Evolutionary conservation across 2,888 invertebrate species (phyloP).

Genomic region (Sepiola atlantica): DNA sequence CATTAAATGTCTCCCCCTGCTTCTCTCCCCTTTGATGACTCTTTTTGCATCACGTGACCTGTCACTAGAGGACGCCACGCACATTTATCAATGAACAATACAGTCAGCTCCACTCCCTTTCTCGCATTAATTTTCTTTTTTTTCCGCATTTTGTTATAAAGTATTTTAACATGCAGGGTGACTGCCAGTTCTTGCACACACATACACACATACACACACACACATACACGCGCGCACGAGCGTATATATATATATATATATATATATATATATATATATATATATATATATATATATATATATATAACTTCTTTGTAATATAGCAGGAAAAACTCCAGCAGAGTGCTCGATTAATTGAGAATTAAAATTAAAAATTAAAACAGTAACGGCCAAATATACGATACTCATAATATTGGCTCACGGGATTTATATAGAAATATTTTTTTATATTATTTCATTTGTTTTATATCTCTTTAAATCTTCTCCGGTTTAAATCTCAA

Average conservation of each 20-base stretch:
- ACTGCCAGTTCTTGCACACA: background rate
- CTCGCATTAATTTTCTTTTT: background rate
- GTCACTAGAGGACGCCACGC: background rate
- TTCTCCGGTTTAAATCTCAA: too few relatives aligned
- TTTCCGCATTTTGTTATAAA: background rate
- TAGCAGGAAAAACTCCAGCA: too few relatives aligned
- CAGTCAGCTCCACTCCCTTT: background rate
- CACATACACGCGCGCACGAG: background rate
- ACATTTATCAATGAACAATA: background rate
- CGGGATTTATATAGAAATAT: background rate
- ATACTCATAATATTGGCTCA: too few relatives aligned
- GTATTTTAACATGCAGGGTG: background rate
- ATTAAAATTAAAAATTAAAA: too few relatives aligned
- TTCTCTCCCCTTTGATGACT: background rate
- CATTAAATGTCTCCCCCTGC: background rate
- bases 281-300: conserved; percentile 1
- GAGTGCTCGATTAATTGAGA: too few relatives aligned
- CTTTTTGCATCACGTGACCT: conserved; percentile 23
- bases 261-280: background rate
- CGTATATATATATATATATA: background rate
- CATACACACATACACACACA: background rate
- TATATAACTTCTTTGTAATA: too few relatives aligned
- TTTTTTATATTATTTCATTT: background rate
- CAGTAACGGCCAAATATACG: too few relatives aligned
- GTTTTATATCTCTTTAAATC: too few relatives aligned